Evolutionary conservation across 2,797 vertebrate species (phyloP).

Genomic region (Acipenser ruthenus): DNA sequence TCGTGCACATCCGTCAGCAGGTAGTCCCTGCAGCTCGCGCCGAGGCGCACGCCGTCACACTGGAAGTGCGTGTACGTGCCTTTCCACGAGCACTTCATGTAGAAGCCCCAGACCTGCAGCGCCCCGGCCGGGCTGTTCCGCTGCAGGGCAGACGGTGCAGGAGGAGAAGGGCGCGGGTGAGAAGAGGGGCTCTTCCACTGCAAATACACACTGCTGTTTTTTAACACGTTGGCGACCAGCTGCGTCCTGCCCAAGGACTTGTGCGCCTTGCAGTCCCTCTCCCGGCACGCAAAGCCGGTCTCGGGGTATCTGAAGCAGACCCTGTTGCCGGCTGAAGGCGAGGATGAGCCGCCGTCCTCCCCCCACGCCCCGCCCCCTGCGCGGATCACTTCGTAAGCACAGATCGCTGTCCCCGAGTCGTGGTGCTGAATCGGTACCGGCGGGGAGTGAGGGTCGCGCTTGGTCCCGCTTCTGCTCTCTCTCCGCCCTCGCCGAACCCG

Average conservation of each 20-base stretch:
- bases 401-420: conserved; percentile 47
- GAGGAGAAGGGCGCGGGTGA: background rate
- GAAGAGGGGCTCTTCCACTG: conserved; percentile 60
- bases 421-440: conserved; percentile 22
- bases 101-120: conserved; percentile 58
- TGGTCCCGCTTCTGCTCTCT: conserved; percentile 37
- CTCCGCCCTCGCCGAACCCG: background rate
- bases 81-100: conserved; percentile 88
- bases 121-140: conserved; percentile 22
- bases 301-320: conserved; percentile 76
- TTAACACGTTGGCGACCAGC: conserved; percentile 76
- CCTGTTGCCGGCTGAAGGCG: conserved; percentile 25
- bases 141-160: background rate
- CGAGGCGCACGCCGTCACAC: conserved; percentile 79
- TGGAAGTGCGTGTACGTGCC: conserved; percentile 89
- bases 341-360: conserved; percentile 32
- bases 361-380: conserved; percentile 32
- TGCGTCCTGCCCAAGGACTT: conserved; percentile 48
- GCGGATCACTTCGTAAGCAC: conserved; percentile 76
- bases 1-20: conserved; percentile 80
- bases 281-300: conserved; percentile 64
- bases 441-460: conserved; percentile 38
- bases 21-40: conserved; percentile 78
- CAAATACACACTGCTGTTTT: conserved; percentile 83
- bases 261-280: conserved; percentile 59